phyloP scores from a whole-genome alignment of 1,140 invertebrate genomes.

The Galleria mellonella region DNA sequence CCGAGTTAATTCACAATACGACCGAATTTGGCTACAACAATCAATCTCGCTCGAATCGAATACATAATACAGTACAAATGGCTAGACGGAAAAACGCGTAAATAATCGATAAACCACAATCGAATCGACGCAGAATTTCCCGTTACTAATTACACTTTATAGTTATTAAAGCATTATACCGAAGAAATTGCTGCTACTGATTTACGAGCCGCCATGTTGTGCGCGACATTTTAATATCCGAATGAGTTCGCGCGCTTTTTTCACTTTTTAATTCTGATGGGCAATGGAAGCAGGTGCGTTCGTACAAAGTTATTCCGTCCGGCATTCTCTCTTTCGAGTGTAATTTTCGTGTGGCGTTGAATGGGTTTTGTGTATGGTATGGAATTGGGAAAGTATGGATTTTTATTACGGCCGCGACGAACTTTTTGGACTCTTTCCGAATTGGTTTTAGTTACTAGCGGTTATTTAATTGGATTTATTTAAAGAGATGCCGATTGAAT shows the following conservation, averaged over 20 bases:
- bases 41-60: conserved; percentile 18
- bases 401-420: conserved; percentile 22
- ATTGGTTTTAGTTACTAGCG: background rate
- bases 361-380: conserved; percentile 43
- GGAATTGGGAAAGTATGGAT: conserved; percentile 31
- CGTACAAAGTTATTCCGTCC: conserved; percentile 48
- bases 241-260: conserved; percentile 50
- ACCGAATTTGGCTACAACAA: conserved; percentile 17
- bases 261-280: conserved; percentile 48
- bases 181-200: conserved; percentile 61
- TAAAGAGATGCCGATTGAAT: too few species aligned
- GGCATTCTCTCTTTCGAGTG: conserved; percentile 32
- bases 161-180: conserved; percentile 58
- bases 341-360: conserved; percentile 47
- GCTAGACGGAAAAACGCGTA: conserved; percentile 33
- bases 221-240: conserved; percentile 53
- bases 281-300: conserved; percentile 50
- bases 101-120: conserved; percentile 51
- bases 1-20: conserved; percentile 32
- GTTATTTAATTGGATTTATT: background rate
- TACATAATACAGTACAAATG: conserved; percentile 15
- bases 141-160: conserved; percentile 67
- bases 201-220: conserved; percentile 62
- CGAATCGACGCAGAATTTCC: conserved; percentile 44
- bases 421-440: background rate